Evolutionary conservation across 2,113 vertebrate species (phyloP).

Genomic region (Takifugu bimaculatus): DNA sequence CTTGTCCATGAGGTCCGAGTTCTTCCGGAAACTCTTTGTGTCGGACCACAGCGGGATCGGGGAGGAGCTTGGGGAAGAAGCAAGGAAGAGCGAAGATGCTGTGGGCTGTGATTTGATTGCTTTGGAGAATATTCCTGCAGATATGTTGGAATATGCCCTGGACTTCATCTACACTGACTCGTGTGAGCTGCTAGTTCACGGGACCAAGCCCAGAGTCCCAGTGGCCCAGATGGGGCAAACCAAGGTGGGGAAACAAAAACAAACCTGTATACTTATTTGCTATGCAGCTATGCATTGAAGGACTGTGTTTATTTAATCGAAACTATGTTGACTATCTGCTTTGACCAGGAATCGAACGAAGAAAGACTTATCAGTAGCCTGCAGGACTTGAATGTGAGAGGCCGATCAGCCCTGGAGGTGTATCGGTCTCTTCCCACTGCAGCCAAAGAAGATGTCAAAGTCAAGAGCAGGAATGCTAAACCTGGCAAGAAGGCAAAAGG

Average conservation of each 20-base stretch:
- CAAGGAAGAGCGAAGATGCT: constrained; percentile 82
- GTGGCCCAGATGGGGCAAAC: constrained; percentile 61
- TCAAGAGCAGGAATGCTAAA: constrained; percentile 80
- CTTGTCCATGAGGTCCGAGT: constrained; percentile 84
- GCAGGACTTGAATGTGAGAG: constrained; percentile 79
- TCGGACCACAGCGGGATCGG: constrained; percentile 63
- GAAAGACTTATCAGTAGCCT: constrained; percentile 80
- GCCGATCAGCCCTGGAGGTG: constrained; percentile 82
- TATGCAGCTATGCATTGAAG: background rate
- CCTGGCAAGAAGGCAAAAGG: constrained; percentile 83
- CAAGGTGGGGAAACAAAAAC: constrained; percentile 32
- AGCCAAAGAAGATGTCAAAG: constrained; percentile 72
- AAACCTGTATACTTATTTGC: no score
- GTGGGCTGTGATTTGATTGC: constrained; percentile 86
- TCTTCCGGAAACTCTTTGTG: constrained; percentile 84
- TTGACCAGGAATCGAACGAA: constrained; percentile 60
- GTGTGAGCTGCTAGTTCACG: constrained; percentile 87
- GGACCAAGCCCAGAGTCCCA: constrained; percentile 74
- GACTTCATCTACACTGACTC: constrained; percentile 93
- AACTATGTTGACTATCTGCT: constrained; percentile 2
- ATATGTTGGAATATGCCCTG: constrained; percentile 84
- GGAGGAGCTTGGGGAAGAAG: constrained; percentile 57
- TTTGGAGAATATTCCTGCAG: constrained; percentile 85
- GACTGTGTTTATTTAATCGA: constrained; percentile 10
- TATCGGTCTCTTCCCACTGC: constrained; percentile 79